Evolutionary conservation across 2,113 vertebrate genomes (phyloP), one percentile per base, ranked within the genome.

Genomic region (Anolis sagrei): DNA sequence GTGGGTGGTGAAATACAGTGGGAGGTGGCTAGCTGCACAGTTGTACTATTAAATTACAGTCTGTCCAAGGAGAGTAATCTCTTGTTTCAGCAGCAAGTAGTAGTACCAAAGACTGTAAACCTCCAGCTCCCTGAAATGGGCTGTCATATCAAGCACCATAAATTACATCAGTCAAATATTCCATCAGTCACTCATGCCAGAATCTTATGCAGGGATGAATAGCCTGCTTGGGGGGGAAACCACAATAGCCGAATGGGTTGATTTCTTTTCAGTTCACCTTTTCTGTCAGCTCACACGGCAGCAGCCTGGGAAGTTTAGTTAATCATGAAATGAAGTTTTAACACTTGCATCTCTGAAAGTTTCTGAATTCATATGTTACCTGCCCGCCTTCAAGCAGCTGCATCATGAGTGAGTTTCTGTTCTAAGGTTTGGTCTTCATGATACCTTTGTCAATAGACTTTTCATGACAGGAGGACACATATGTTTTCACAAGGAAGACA

Each of bases 41-140:
- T 90, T 93, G 89, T 92, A 87, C 89, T 90, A 89, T 94, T 95
- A 94, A 95, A 96, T 96, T 96, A 95, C 93, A 94, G 89, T 93
- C 95, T 94, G 91, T 93, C 94, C 90, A 89, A 90, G 81, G 95
- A 94, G 91, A 94, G 88, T 93, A 92, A 94, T 94, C 94, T 96
- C 93, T 95, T 95, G 89, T 96, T 96, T 95, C 92, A 94, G 90
- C 93, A 94, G 94, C 94, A 95, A 92, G 93, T 93, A 91, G 89
- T 90, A 93, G 93, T 90, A 91, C 92, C 89, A 93, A 82, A 91
- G 91, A 94, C 92, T 92, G 92, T 94, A 94, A 96, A 90, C 84
- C 93, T 93, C 92, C 88, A 94, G 92, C 89, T 92, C 88, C 92
- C 92, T 94, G 93, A 94, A 91, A 92, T 91, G 95, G 91, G 83